Percentiles rank a stretch among this genome's conserved stretches.
phyloP scores from a whole-genome alignment of 2,113 vertebrate species.

The Rana temporaria region DNA sequence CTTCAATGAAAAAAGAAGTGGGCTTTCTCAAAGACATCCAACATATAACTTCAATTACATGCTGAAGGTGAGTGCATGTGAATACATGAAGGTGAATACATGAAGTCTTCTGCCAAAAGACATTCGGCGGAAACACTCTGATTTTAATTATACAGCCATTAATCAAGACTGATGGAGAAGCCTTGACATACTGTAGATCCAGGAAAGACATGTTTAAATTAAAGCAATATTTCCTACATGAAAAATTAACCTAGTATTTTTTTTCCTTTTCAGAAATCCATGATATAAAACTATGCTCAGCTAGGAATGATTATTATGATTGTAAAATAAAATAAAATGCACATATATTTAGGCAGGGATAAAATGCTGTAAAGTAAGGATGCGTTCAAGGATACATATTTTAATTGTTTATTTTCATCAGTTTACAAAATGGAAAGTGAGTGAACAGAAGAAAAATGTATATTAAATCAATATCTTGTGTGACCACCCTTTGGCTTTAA shows the following conservation, averaged over 20 bases:
- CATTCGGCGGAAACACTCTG: slow-evolving; percentile 27
- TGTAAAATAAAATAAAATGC: too few species aligned
- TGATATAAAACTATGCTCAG: neutral
- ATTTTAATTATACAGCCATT: slow-evolving; percentile 34
- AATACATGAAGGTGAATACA: neutral
- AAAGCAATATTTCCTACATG: slow-evolving; percentile 5
- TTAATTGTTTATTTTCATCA: too few species aligned
- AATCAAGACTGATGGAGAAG: slow-evolving; percentile 23
- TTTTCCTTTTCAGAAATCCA: neutral
- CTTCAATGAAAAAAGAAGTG: neutral
- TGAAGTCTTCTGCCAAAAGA: slow-evolving; percentile 20
- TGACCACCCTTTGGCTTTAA: too few species aligned
- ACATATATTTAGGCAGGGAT: too few species aligned
- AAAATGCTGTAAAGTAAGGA: too few species aligned
- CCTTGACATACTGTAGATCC: slow-evolving; percentile 6
- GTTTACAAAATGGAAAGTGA: too few species aligned
- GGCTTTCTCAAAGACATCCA: neutral
- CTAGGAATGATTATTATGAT: too few species aligned
- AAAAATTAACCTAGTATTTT: neutral
- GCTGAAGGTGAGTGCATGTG: neutral
- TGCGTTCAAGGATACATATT: too few species aligned
- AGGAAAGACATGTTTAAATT: neutral
- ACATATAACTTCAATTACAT: slow-evolving; percentile 30
- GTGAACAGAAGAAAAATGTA: too few species aligned
- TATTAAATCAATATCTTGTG: too few species aligned